Conservation (phyloP, 1,140 invertebrate species). For the Drosophila obscura region DNA sequence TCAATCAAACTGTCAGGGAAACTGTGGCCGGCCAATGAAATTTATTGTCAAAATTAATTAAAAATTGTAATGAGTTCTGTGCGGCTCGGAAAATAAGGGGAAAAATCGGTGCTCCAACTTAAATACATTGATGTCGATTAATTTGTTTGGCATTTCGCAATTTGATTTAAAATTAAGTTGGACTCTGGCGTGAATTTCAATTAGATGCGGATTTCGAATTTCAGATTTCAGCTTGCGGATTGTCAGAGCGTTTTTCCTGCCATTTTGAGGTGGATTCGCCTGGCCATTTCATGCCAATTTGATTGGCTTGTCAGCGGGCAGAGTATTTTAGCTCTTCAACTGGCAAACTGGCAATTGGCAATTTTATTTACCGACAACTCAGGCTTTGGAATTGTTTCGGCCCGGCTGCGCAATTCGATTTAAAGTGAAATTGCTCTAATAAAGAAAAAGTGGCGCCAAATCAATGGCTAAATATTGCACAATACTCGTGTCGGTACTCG, state of each 20-base stretch:
- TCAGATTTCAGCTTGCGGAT: conserved; percentile 20
- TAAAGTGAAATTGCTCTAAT: conserved; percentile 25
- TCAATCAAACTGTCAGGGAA: conserved; percentile 71
- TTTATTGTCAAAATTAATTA: conserved; percentile 81
- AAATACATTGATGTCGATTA: conserved; percentile 67
- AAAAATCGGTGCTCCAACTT: conserved; percentile 50
- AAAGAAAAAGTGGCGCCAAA: conserved; percentile 15
- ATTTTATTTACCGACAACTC: conserved; percentile 50
- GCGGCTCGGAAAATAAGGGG: neutral
- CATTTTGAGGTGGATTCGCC: neutral
- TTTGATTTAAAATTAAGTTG: conserved; percentile 72
- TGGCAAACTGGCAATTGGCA: conserved; percentile 28
- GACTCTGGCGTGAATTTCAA: conserved; percentile 70
- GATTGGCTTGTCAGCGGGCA: conserved; percentile 64
- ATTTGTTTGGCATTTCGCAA: conserved; percentile 70
- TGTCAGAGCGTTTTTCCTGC: neutral
- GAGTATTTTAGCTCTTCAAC: conserved; percentile 31
- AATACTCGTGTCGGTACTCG: neutral
- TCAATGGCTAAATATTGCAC: conserved; percentile 47
- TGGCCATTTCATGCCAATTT: conserved; percentile 71
- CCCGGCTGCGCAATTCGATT: conserved; percentile 30
- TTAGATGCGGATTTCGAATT: conserved; percentile 48
- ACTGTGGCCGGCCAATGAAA: conserved; percentile 26
- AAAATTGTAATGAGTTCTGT: conserved; percentile 75
- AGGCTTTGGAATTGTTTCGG: conserved; percentile 29